These are phyloP conservation scores for Pomacea canaliculata DNA, from an alignment of 2,888 invertebrate species.

Conservation along the genomic window DNA sequence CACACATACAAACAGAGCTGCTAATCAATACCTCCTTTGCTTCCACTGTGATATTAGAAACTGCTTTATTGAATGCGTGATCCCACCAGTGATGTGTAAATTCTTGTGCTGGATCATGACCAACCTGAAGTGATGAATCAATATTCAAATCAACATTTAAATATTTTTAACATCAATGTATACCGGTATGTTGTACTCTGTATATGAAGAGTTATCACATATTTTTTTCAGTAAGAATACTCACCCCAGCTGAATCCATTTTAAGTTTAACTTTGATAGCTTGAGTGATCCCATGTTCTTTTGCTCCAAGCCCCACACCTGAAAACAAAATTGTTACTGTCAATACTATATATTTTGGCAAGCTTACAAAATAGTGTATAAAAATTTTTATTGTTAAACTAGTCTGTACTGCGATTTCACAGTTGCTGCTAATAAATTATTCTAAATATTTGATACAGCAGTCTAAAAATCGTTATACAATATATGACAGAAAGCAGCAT, in stretches of 20 bases:
- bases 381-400: neutral
- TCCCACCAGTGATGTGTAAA: constrained; percentile 91
- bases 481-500: no score
- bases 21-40: constrained; percentile 35
- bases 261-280: constrained; percentile 85
- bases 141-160: no score
- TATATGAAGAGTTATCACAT: no score
- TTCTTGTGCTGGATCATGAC: constrained; percentile 81
- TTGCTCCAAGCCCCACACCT: constrained; percentile 88
- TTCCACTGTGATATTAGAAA: constrained; percentile 46
- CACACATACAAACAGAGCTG: no score
- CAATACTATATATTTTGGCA: neutral
- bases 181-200: no score
- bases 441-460: neutral
- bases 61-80: constrained; percentile 78
- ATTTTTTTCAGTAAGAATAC: constrained; percentile 19
- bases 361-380: neutral
- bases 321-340: constrained; percentile 15
- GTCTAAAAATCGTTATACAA: no score
- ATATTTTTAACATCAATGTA: no score
- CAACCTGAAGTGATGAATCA: constrained; percentile 71
- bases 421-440: neutral
- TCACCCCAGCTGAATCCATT: constrained; percentile 76
- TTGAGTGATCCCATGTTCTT: constrained; percentile 82
- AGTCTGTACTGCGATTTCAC: neutral